phyloP scores from a whole-genome alignment of 2,113 vertebrate genomes.

The Aphelocoma coerulescens region DNA sequence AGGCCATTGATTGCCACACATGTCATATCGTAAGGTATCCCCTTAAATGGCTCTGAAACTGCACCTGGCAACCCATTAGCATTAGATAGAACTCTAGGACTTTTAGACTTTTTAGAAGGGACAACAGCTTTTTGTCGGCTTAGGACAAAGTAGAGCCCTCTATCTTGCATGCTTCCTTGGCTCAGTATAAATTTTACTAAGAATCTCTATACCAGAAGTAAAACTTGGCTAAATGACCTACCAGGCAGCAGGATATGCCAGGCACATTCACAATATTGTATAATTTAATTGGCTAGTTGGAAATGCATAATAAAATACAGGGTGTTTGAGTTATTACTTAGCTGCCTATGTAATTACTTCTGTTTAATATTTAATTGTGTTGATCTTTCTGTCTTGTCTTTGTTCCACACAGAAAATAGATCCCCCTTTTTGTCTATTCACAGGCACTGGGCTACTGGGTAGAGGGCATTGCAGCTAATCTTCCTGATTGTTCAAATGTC shows the following conservation, averaged over 20 bases:
- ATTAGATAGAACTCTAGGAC: background rate
- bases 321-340: conserved; percentile 41
- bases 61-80: background rate
- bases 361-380: conserved; percentile 64
- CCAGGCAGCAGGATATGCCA: background rate
- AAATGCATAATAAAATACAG: conserved; percentile 28
- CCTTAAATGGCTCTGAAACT: background rate
- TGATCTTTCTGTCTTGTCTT: conserved; percentile 61
- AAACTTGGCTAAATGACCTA: background rate
- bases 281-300: conserved; percentile 15
- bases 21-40: background rate
- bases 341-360: conserved; percentile 53
- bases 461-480: conserved; percentile 8
- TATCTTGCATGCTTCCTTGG: background rate
- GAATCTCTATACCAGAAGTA: background rate
- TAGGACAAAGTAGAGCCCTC: background rate
- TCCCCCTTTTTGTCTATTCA: background rate
- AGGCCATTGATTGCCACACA: background rate
- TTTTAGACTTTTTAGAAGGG: background rate
- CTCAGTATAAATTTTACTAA: background rate
- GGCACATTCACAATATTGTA: background rate
- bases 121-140: background rate
- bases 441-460: conserved; percentile 13
- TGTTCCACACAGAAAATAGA: conserved; percentile 38
- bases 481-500: conserved; percentile 55